A percentile compares a stretch with the other conserved stretches of the same genome.
Conservation (phyloP, 2,888 invertebrate species). For the Sphecodes monilicornis region DNA sequence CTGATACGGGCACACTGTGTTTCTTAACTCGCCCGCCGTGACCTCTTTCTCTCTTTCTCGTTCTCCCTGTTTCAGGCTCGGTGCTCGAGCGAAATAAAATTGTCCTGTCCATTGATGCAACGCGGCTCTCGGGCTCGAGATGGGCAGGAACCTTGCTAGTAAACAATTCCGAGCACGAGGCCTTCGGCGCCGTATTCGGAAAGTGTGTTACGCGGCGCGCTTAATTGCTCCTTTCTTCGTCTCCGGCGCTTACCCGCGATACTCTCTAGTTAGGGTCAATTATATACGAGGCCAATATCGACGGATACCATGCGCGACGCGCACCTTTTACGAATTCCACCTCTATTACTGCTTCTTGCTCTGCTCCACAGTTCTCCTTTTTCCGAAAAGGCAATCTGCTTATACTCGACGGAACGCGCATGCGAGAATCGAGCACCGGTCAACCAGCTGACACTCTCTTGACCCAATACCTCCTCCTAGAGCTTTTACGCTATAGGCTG, state of each 20-base stretch:
- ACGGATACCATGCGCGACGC: not conserved
- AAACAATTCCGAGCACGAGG: constrained; percentile 51
- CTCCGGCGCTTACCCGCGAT: constrained; percentile 26
- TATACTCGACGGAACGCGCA: not conserved
- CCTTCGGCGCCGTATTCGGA: constrained; percentile 64
- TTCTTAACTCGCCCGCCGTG: constrained; percentile 44
- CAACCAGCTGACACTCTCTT: not conserved
- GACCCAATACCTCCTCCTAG: not conserved
- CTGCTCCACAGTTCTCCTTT: constrained; percentile 20
- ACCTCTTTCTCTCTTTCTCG: constrained; percentile 33
- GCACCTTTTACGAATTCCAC: constrained; percentile 30
- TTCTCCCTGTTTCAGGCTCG: constrained; percentile 1
- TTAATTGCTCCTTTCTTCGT: constrained; percentile 55
- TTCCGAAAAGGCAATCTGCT: not conserved
- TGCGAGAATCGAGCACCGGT: not conserved
- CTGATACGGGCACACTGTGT: constrained; percentile 23
- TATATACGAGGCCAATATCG: constrained; percentile 40
- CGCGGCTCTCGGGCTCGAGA: constrained; percentile 36
- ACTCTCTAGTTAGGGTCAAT: constrained; percentile 41
- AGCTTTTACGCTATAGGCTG: too few relatives aligned
- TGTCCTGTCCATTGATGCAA: constrained; percentile 65
- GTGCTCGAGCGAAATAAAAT: constrained; percentile 40
- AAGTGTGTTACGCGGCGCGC: constrained; percentile 68
- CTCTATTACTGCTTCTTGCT: not conserved
- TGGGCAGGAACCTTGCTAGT: constrained; percentile 55